These are phyloP conservation scores for Theretra japonica DNA, from an alignment of 2,888 invertebrate genomes.

Conservation along the genomic window DNA sequence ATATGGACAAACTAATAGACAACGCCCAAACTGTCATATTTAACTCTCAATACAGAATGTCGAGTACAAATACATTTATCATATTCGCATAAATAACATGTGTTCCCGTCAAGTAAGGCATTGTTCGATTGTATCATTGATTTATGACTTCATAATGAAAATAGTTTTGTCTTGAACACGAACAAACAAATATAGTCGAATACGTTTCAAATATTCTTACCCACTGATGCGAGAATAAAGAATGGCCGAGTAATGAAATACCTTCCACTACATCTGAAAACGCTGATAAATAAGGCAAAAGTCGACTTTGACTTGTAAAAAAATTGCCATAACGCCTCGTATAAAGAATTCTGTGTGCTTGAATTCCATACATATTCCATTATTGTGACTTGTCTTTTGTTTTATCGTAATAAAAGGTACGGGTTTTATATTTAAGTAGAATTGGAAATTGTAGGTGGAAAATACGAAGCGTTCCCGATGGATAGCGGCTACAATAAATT, in stretches of 20 bases:
- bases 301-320: slow-evolving; percentile 43
- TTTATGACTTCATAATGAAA: slow-evolving; percentile 80
- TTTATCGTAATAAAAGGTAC: slow-evolving; percentile 40
- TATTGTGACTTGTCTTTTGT: slow-evolving; percentile 16
- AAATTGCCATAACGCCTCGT: slow-evolving; percentile 38
- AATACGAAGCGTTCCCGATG: slow-evolving; percentile 94
- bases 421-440: slow-evolving; percentile 85
- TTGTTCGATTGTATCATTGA: slow-evolving; percentile 76
- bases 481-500: slow-evolving; percentile 96
- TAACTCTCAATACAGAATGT: slow-evolving; percentile 48
- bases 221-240: slow-evolving; percentile 50
- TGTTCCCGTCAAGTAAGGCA: slow-evolving; percentile 70
- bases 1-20: slow-evolving; percentile 4
- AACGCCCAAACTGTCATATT: slow-evolving; percentile 26
- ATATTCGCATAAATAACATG: slow-evolving; percentile 72
- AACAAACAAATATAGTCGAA: slow-evolving; percentile 49
- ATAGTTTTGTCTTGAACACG: slow-evolving; percentile 70
- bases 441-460: slow-evolving; percentile 92
- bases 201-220: slow-evolving; percentile 54
- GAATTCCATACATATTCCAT: slow-evolving; percentile 28
- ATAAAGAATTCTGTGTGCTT: slow-evolving; percentile 31
- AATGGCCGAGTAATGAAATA: slow-evolving; percentile 60
- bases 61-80: slow-evolving; percentile 64
- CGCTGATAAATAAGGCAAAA: slow-evolving; percentile 47
- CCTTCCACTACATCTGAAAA: slow-evolving; percentile 37